These are phyloP conservation scores for Pitangus sulphuratus DNA, from an alignment of 2,797 vertebrate species.

Conservation along the genomic window DNA sequence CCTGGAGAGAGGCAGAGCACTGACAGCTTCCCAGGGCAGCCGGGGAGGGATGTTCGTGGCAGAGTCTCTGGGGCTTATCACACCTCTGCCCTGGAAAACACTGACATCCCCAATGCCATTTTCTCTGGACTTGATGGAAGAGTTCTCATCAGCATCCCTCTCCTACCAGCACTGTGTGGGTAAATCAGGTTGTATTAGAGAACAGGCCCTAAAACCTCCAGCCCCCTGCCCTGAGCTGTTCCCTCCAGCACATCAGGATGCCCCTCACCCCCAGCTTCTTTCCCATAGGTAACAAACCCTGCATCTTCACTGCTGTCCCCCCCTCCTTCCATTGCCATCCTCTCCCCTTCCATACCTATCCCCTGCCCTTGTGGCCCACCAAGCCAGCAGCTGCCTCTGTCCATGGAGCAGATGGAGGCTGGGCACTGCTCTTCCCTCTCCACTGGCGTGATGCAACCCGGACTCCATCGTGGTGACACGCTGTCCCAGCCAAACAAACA, in stretches of 20 bases:
- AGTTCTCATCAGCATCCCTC: background rate
- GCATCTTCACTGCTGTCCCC: background rate
- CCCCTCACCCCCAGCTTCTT: background rate
- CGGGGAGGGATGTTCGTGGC: accelerated
- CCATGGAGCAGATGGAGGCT: accelerated
- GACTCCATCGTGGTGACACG: accelerated
- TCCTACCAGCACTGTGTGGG: accelerated
- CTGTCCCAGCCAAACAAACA: background rate
- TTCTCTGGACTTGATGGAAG: background rate
- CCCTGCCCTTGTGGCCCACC: background rate
- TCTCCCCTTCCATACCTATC: background rate
- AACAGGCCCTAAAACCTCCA: background rate
- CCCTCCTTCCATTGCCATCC: background rate
- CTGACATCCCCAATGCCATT: background rate
- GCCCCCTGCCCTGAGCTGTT: background rate
- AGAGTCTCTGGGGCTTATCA: background rate
- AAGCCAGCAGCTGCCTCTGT: accelerated
- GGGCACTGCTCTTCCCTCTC: background rate
- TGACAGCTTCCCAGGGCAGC: background rate
- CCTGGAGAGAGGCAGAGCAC: background rate
- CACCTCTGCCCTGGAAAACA: background rate
- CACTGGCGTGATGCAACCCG: background rate
- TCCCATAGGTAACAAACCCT: background rate
- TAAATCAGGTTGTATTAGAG: background rate
- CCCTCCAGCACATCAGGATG: accelerated